Evolutionary conservation across 2,113 vertebrate genomes (phyloP).

Genomic region (Pycnonotus jocosus): DNA sequence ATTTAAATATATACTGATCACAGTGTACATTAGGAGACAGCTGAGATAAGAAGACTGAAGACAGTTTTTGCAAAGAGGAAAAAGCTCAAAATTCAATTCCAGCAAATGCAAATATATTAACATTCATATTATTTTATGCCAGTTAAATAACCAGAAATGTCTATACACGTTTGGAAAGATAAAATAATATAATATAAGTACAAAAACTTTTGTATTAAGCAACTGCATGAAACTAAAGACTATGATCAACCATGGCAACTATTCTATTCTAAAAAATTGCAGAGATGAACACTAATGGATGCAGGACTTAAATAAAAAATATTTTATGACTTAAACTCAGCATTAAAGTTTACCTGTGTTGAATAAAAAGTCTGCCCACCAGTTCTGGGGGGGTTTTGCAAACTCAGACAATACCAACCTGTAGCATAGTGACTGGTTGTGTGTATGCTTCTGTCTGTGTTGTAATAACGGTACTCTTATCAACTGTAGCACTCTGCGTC

Average conservation of each 20-base stretch:
- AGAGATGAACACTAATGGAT: neutral
- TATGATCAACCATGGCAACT: neutral
- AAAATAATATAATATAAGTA: neutral
- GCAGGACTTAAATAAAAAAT: neutral
- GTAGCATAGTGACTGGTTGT: constrained; percentile 92
- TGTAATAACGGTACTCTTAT: constrained; percentile 76
- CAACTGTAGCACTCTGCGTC: constrained; percentile 68
- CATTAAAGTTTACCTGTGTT: neutral
- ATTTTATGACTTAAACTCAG: neutral
- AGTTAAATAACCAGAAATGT: neutral
- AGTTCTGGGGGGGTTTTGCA: neutral
- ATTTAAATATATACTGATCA: neutral
- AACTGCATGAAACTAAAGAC: neutral
- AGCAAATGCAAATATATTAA: neutral
- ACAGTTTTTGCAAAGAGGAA: neutral
- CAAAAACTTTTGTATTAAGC: neutral
- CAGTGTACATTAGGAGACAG: neutral
- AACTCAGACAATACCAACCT: constrained; percentile 74
- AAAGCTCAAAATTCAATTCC: neutral
- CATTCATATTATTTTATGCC: neutral
- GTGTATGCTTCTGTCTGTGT: constrained; percentile 85
- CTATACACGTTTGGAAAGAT: neutral
- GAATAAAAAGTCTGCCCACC: neutral
- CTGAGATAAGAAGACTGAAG: neutral
- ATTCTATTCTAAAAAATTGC: neutral